Percentiles rank a stretch among this genome's conserved stretches.
Evolutionary conservation across 2,888 invertebrate genomes (phyloP).

Genomic region (Ennomos erosarius): DNA sequence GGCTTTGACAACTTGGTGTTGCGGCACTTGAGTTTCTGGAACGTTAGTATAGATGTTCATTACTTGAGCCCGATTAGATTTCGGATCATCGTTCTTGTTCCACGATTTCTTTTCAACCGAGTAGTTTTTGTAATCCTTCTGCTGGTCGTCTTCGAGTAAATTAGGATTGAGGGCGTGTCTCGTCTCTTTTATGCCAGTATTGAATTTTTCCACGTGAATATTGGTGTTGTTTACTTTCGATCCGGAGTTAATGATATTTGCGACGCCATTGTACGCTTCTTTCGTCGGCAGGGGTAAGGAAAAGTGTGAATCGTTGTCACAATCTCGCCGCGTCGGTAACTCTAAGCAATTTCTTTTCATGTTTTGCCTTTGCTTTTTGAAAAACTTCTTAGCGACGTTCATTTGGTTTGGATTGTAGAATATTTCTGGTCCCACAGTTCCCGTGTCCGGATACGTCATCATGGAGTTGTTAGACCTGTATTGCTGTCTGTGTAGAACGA

Average conservation of each 20-base stretch:
- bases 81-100: constrained; percentile 70
- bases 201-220: constrained; percentile 88
- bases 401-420: constrained; percentile 98
- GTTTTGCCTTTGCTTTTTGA: constrained; percentile 92
- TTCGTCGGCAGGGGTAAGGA: constrained; percentile 79
- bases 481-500: constrained; percentile 89
- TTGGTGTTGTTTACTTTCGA: constrained; percentile 93
- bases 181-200: constrained; percentile 83
- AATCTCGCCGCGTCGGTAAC: constrained; percentile 86
- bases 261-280: constrained; percentile 81
- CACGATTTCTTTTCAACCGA: constrained; percentile 70
- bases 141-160: constrained; percentile 86
- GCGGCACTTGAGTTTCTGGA: constrained; percentile 86
- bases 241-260: constrained; percentile 88
- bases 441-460: constrained; percentile 86
- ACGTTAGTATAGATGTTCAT: constrained; percentile 88
- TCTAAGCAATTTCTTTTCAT: constrained; percentile 91
- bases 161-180: constrained; percentile 87
- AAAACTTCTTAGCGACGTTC: constrained; percentile 96
- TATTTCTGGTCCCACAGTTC: constrained; percentile 87
- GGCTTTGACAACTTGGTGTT: constrained; percentile 83
- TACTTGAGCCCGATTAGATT: constrained; percentile 66
- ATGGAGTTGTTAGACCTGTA: constrained; percentile 89
- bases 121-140: constrained; percentile 81
- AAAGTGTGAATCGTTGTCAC: constrained; percentile 80